Evolutionary conservation across 2,797 vertebrate species (phyloP).

Genomic region (Iguana delicatissima): DNA sequence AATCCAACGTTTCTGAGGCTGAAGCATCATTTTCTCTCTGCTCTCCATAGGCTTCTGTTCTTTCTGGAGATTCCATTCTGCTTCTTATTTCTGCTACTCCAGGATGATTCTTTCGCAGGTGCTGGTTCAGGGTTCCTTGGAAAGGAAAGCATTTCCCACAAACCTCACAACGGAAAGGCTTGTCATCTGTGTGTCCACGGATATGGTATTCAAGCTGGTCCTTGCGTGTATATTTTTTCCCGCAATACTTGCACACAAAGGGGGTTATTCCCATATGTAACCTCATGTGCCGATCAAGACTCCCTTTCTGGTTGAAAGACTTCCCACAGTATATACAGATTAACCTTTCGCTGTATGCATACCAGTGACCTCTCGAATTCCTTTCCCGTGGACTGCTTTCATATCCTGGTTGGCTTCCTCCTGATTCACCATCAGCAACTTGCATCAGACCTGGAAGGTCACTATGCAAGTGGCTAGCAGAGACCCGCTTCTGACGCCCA

Average conservation of each 20-base stretch:
- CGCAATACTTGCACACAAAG: constrained; percentile 98
- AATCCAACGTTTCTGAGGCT: constrained; percentile 87
- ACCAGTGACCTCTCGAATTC: constrained; percentile 92
- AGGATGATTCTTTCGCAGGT: constrained; percentile 98
- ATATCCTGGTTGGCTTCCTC: constrained; percentile 80
- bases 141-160: constrained; percentile 99
- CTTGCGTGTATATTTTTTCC: constrained; percentile 99
- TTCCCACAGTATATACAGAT: constrained; percentile 99
- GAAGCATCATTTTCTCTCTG: constrained; percentile 87
- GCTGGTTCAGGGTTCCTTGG: constrained; percentile 99
- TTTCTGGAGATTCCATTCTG: constrained; percentile 91
- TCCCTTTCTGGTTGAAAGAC: constrained; percentile 99
- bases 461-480: constrained; percentile 76
- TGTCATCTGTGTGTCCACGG: constrained; percentile 98
- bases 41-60: constrained; percentile 86
- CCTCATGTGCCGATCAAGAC: constrained; percentile 98
- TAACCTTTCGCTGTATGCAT: constrained; percentile 94
- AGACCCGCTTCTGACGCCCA: constrained; percentile 88
- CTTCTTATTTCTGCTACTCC: constrained; percentile 84
- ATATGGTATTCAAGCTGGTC: constrained; percentile 99
- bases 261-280: constrained; percentile 99
- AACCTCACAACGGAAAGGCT: constrained; percentile 98
- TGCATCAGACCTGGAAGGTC: constrained; percentile 79
- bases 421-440: constrained; percentile 84
- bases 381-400: constrained; percentile 92